phyloP scores from a whole-genome alignment of 2,888 invertebrate species.

The Cancer borealis region DNA sequence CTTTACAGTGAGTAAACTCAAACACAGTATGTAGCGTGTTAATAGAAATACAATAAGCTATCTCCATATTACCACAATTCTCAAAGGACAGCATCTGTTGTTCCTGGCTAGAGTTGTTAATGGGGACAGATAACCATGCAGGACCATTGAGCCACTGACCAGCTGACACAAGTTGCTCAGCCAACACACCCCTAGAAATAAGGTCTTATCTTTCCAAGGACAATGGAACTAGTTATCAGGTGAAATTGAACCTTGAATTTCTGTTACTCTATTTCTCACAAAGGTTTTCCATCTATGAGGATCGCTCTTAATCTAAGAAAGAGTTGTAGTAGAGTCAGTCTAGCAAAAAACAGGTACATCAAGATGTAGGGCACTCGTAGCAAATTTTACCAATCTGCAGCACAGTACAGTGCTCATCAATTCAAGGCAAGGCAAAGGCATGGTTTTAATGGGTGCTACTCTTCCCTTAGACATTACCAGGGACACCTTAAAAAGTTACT shows the following conservation, averaged over 20 bases:
- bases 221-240: conserved; percentile 62
- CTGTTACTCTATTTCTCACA: conserved; percentile 67
- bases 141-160: conserved; percentile 53
- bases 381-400: conserved; percentile 68
- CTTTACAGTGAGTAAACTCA: conserved; percentile 31
- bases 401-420: conserved; percentile 67
- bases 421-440: conserved; percentile 75
- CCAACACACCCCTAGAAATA: conserved; percentile 42
- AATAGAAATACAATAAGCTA: background rate
- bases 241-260: conserved; percentile 65
- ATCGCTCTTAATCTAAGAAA: conserved; percentile 74
- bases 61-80: background rate
- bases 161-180: conserved; percentile 47
- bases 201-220: conserved; percentile 53
- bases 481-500: background rate
- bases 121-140: background rate
- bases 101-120: background rate
- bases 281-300: conserved; percentile 66
- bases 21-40: background rate
- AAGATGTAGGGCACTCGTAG: conserved; percentile 60
- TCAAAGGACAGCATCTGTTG: background rate
- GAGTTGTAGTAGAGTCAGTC: conserved; percentile 72
- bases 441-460: conserved; percentile 71
- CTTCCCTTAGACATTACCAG: conserved; percentile 58
- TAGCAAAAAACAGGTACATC: conserved; percentile 67